phyloP scores from a whole-genome alignment of 2,113 vertebrate species.

The Riparia riparia region DNA sequence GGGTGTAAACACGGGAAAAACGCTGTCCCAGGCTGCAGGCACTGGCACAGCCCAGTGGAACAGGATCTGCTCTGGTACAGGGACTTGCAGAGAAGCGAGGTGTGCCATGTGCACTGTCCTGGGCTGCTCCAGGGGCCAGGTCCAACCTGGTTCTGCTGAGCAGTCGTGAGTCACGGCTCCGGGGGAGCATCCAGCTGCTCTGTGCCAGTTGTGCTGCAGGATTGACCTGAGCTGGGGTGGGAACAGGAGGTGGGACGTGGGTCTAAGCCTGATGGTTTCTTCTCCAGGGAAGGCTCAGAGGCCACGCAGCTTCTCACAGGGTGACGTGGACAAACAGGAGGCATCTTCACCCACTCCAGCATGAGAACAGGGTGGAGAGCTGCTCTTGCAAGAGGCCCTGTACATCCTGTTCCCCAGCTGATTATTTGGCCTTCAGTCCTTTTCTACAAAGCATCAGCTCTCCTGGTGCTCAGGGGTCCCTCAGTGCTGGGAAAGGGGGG shows the following conservation, averaged over 20 bases:
- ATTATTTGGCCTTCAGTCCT: neutral
- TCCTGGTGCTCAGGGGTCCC: neutral
- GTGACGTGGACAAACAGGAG: neutral
- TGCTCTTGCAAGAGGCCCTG: neutral
- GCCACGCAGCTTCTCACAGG: neutral
- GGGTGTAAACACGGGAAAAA: neutral
- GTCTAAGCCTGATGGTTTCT: neutral
- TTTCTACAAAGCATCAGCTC: neutral
- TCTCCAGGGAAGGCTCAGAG: neutral
- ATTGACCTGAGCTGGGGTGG: neutral
- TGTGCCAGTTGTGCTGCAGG: neutral
- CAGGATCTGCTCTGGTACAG: neutral
- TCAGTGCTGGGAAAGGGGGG: neutral
- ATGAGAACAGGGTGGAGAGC: neutral
- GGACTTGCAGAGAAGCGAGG: accelerated
- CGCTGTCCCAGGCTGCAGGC: neutral
- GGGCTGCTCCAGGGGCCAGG: neutral
- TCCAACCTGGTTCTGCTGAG: neutral
- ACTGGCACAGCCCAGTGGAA: accelerated
- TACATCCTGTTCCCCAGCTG: neutral
- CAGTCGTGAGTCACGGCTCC: accelerated
- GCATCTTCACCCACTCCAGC: neutral
- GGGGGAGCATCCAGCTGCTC: neutral
- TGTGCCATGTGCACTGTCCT: accelerated
- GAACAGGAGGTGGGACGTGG: neutral